phyloP scores from a whole-genome alignment of 1,140 invertebrate genomes.

The Phthorimaea operculella region DNA sequence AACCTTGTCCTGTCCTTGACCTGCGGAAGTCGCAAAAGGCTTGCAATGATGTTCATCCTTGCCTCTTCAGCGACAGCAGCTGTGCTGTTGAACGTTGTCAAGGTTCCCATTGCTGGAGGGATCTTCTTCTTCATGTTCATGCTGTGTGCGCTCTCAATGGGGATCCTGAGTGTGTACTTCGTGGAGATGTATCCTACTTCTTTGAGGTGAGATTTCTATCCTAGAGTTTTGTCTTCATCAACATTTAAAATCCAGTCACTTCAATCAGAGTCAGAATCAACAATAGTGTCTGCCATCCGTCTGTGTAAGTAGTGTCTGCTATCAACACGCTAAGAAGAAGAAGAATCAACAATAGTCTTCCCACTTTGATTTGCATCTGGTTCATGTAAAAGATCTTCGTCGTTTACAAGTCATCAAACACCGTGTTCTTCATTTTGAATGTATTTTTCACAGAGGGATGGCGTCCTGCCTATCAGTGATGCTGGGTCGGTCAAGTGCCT shows the following conservation, averaged over 20 bases:
- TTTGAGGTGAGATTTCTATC: slow-evolving; percentile 34
- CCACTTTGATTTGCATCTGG: no score
- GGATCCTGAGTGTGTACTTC: slow-evolving; percentile 57
- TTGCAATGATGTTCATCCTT: slow-evolving; percentile 50
- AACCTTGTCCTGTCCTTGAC: slow-evolving; percentile 53
- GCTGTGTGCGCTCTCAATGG: slow-evolving; percentile 53
- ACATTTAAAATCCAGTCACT: no score
- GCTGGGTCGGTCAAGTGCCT: slow-evolving; percentile 52
- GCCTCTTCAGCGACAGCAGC: slow-evolving; percentile 34
- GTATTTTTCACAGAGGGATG: slow-evolving; percentile 39
- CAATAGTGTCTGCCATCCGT: no score
- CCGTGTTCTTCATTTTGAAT: no score
- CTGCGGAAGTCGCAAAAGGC: slow-evolving; percentile 39
- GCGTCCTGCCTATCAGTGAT: slow-evolving; percentile 57
- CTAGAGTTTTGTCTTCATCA: no score
- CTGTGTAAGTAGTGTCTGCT: no score
- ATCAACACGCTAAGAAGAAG: no score
- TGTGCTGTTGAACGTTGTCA: slow-evolving; percentile 42
- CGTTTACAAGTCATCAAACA: no score
- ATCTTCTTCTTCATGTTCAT: slow-evolving; percentile 60
- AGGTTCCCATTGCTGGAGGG: slow-evolving; percentile 46
- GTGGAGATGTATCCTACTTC: slow-evolving; percentile 59
- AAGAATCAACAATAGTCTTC: no score
- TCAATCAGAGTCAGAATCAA: no score
- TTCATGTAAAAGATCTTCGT: no score